phyloP scores from a whole-genome alignment of 2,797 vertebrate genomes.

The Epinephelus coioides region DNA sequence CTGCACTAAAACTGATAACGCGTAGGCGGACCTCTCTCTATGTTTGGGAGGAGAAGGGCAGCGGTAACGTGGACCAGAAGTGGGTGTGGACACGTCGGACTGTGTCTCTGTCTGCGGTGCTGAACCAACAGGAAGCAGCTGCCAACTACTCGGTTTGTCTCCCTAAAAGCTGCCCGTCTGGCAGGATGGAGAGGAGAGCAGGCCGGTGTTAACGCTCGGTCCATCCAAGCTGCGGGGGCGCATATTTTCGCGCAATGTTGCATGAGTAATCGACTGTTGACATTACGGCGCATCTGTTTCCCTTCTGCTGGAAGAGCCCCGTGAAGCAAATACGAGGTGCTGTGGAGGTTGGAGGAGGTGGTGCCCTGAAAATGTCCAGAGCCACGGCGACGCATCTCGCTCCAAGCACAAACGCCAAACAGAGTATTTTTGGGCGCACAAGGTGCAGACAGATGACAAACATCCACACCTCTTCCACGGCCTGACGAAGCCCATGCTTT shows the following conservation, averaged over 20 bases:
- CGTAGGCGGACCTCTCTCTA: constrained; percentile 58
- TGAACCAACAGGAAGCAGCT: constrained; percentile 65
- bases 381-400: constrained; percentile 55
- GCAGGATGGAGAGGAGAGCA: constrained; percentile 29
- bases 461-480: constrained; percentile 60
- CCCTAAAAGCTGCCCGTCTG: constrained; percentile 27
- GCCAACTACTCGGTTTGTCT: constrained; percentile 18
- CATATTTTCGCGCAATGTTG: constrained; percentile 71
- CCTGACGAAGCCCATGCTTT: constrained; percentile 74
- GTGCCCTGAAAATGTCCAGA: constrained; percentile 79
- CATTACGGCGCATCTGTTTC: constrained; percentile 80
- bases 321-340: constrained; percentile 48
- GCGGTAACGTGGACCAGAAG: constrained; percentile 54
- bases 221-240: constrained; percentile 63
- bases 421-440: constrained; percentile 40
- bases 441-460: constrained; percentile 71
- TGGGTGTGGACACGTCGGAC: constrained; percentile 70
- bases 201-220: constrained; percentile 22
- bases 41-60: constrained; percentile 53
- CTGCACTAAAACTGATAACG: constrained; percentile 57
- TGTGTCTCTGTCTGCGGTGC: constrained; percentile 77
- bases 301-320: constrained; percentile 60
- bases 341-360: constrained; percentile 45
- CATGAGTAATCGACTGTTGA: constrained; percentile 80
- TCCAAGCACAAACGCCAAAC: constrained; percentile 62